Base-by-base conservation (phyloP, 2,797 vertebrate genomes). In the Sebastes iracundus region DNA sequence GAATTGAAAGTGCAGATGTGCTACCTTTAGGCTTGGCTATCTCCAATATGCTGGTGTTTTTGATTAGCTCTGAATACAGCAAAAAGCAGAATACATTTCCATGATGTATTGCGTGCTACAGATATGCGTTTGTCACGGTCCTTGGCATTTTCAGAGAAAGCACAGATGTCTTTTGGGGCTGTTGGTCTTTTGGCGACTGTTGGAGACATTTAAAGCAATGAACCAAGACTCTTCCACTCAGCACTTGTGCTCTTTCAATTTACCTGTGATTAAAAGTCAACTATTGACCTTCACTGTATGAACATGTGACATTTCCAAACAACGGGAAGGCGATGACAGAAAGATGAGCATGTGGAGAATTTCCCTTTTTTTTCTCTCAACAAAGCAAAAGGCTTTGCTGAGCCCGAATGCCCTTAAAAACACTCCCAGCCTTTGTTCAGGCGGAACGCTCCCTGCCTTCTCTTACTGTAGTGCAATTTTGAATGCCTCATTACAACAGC, bases 281-380 rank as follows among this genome's bases (percentile, higher is more conserved):
- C 72, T 60, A 27, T 64, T 85, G 85, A 84, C 89, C 70, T 90
- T 90, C 71, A 77, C 70, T 33, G 58, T 73, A 35, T 58, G 69
- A 72, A 53, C 63, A 64, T 63, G 67, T 90, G 87, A 86, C 87
- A 80, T 88, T 93, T 91, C 64, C 75, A 77, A 84, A 89, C 82
- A 87, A 88, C 75, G 23, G 53, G 72, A 22, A 58, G 49, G 77
- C 13, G 77, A 77, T 79, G 81, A 86, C 64, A 46, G 70, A 79
- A 72, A 75, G 72, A 83, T 22, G 70, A 88, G 74, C 66, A 35
- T 55, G 77, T 64, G 64, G 71, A 90, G 74, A 75, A 67, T 78
- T 76, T 61, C 10, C 20, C 27, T 5, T 25, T 72, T 25, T 72
- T 65, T n/a, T 64, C 58, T 14, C 13, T 33, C 23, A 3, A 27